Base-by-base conservation (phyloP, 1,140 invertebrate genomes). In the Tribolium castaneum region DNA sequence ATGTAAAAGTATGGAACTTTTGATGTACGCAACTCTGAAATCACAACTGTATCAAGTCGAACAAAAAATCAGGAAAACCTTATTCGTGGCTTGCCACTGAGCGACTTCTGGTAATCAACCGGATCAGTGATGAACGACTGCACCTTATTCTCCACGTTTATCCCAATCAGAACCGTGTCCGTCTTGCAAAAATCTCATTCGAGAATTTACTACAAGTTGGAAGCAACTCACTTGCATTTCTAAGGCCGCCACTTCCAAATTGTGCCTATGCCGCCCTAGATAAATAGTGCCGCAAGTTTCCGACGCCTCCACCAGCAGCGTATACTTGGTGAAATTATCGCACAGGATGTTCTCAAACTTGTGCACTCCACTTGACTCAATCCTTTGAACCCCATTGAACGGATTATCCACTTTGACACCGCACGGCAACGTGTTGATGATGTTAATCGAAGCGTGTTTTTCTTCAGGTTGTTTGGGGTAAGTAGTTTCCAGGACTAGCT, bases 361-460 rank as follows among this genome's bases (percentile, higher is more conserved):
- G 72, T 52, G 70, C 35, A 77, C 78, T 22, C 81, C 81, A 16
- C 71, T 71, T 1, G 81, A 75, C 54, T 82, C 74, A 45, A 86
- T 62, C 13, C 70, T 19, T 13, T 82, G 70, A 45, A 81, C 39
- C 0, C 30, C 39, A 9, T 75, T 75, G 35, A 84, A 82, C 0
- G 84, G 81, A 74, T 79, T 84, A 16, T 74, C 56, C 12, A 86
- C 78, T 7, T 75, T 80, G 7, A 86, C 52, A 30, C 79, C 72
- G 54, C 85, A 86, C 5, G 84, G 82, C 16, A 85, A 62, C 6
- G 86, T 85, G 56, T 86, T 86, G 6, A 86, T 82, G 16, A 86
- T 74, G 75, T 86, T 84, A 2, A 86, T 75, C 0, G 84, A 82
- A 5, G 83, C 82, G 6, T 82, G 81, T 52, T 82, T 59, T 22